Evolutionary conservation across 1,140 invertebrate species (phyloP), one percentile per base, ranked within the genome.

Genomic region (Drosophila murphyi): DNA sequence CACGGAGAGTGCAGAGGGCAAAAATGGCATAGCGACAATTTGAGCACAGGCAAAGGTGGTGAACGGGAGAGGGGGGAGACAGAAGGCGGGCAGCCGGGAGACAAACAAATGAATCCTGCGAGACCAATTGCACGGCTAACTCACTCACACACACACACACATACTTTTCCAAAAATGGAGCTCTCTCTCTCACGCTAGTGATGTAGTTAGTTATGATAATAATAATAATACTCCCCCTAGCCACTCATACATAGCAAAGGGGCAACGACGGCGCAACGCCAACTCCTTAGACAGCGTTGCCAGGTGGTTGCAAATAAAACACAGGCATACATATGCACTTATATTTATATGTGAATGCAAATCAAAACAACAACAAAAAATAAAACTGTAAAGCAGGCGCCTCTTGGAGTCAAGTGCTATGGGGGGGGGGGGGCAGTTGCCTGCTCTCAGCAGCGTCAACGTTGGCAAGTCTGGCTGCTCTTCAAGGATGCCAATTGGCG

Each of bases 41-140:
- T 47, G 61, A 65, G 73, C 67, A 59, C 52, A 34, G 51, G 45
- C 54, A 50, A 32, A 48, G 61, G 43, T 31, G 29, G 57, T 7
- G 31, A 32, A 35, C 39, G 20, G 28, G 39, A 12, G 57, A 39
- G 41, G 7, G 56, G 43, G 20, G 52, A 61, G 41, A 41, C 5
- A 28, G 29, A 63, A 45, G 56, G 51, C 39, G 20, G 45, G 39
- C 60, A 34, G 48, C 45, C 55, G 45, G 61, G 76, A 82, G 68
- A 79, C 76, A 86, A 88, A 83, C 80, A 91, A 90, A 90, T 90
- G 88, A 90, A 88, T 90, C 88, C 88, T 83, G 78, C 77, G 88
- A 90, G 87, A 91, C 87, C 87, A 91, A 90, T 91, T 83, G 88
- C 83, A 88, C 67, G 76, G 69, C 7, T 43, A 50, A 41, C 63